Evolutionary conservation across 2,797 vertebrate genomes (phyloP).

Genomic region (Sebastes umbrosus): DNA sequence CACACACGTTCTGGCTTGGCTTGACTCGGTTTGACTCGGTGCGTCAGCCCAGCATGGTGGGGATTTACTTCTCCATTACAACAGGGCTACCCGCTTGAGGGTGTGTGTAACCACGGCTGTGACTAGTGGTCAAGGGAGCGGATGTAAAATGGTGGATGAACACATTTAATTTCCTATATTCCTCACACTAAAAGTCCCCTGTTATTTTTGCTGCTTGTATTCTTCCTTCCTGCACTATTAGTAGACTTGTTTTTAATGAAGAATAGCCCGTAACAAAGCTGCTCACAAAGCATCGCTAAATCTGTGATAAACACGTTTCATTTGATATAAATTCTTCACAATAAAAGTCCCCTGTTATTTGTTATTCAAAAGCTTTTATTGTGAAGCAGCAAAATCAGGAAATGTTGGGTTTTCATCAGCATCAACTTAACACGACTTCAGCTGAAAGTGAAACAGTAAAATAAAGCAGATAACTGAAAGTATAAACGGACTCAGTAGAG

Average conservation of each 20-base stretch:
- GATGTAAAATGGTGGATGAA: not conserved
- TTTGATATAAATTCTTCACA: not conserved
- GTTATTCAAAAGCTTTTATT: not conserved
- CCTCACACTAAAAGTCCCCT: fast-evolving
- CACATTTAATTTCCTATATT: not conserved
- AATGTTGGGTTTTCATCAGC: too few species aligned
- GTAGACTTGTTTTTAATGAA: too few species aligned
- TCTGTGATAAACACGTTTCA: not conserved
- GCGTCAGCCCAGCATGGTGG: too few species aligned
- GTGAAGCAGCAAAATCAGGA: not conserved
- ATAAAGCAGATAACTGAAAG: too few species aligned
- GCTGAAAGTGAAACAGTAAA: not conserved
- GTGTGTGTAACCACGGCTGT: not conserved
- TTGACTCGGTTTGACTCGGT: not conserved
- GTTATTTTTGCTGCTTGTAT: not conserved
- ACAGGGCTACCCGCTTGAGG: not conserved
- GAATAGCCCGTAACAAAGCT: too few species aligned
- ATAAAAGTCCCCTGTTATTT: not conserved
- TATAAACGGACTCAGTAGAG: too few species aligned
- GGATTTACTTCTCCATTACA: not conserved
- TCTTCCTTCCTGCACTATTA: too few species aligned
- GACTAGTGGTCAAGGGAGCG: not conserved
- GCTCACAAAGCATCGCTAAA: too few species aligned
- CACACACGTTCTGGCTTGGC: not conserved
- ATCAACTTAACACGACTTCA: not conserved